phyloP scores from a whole-genome alignment of 2,113 vertebrate genomes.

The Strix uralensis region DNA sequence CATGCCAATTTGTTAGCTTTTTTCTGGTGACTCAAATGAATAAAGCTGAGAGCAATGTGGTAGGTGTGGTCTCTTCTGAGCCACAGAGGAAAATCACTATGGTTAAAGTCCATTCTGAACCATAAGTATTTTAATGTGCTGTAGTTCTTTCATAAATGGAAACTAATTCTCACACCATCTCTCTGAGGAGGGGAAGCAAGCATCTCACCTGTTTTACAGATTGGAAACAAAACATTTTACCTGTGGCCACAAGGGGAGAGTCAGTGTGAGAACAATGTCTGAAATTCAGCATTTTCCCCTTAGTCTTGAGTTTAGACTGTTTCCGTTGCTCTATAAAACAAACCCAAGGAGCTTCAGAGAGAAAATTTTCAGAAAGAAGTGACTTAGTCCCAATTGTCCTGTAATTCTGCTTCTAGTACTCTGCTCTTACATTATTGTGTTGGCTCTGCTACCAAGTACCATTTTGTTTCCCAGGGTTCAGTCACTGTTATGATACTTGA shows the following conservation, averaged over 20 bases:
- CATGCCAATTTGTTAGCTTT: conserved; percentile 11
- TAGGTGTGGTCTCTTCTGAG: neutral
- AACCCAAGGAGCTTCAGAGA: neutral
- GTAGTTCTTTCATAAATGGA: neutral
- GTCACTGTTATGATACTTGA: neutral
- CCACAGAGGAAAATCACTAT: neutral
- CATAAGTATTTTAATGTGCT: neutral
- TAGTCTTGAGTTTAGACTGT: neutral
- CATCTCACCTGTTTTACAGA: neutral
- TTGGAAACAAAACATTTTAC: neutral
- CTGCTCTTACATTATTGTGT: neutral
- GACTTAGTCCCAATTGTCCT: neutral
- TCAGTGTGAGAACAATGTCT: neutral
- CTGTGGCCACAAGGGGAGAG: neutral
- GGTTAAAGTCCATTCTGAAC: neutral
- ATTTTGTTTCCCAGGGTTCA: neutral
- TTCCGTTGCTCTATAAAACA: neutral
- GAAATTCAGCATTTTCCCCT: neutral
- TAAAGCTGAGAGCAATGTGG: neutral
- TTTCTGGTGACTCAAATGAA: neutral
- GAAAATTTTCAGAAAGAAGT: neutral
- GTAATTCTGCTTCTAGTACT: neutral
- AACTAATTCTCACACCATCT: neutral
- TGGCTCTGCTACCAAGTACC: neutral
- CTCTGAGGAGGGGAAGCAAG: neutral